These are phyloP conservation scores for Trachelipus rathkii DNA, from an alignment of 1,140 invertebrate genomes.

Conservation along the genomic window DNA sequence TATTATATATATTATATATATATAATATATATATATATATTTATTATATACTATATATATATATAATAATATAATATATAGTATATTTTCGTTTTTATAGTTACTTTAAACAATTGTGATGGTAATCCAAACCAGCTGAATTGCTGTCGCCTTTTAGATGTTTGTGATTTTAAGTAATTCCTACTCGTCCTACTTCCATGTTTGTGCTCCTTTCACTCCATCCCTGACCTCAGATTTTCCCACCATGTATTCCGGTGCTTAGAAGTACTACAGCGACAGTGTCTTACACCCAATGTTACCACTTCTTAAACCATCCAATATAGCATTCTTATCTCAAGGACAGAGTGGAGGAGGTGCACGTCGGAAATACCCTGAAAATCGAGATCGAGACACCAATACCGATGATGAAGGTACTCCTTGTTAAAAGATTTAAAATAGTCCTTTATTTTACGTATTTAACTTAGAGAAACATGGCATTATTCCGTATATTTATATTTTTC, in stretches of 20 bases:
- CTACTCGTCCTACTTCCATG: constrained; percentile 74
- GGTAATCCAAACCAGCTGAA: constrained; percentile 87
- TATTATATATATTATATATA: too few species aligned
- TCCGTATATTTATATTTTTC: too few species aligned
- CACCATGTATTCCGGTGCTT: constrained; percentile 14
- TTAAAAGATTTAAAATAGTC: not conserved
- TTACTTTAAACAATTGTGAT: too few species aligned
- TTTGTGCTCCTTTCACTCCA: constrained; percentile 74
- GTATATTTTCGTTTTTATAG: too few species aligned
- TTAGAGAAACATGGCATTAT: too few species aligned
- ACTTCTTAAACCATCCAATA: constrained; percentile 42
- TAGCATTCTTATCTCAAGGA: constrained; percentile 40
- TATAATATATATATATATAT: too few species aligned
- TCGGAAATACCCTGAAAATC: not conserved
- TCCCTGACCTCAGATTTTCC: constrained; percentile 27
- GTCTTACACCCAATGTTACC: constrained; percentile 24
- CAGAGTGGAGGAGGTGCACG: constrained; percentile 24
- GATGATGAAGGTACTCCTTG: not conserved
- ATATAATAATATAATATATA: too few species aligned
- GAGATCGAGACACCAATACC: not conserved
- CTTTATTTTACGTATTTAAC: too few species aligned
- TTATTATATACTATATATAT: too few species aligned
- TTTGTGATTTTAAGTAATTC: constrained; percentile 86
- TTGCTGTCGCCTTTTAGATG: constrained; percentile 80
- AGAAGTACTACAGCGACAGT: not conserved